Conservation (phyloP, 1,140 invertebrate species). For the Fopius arisanus region DNA sequence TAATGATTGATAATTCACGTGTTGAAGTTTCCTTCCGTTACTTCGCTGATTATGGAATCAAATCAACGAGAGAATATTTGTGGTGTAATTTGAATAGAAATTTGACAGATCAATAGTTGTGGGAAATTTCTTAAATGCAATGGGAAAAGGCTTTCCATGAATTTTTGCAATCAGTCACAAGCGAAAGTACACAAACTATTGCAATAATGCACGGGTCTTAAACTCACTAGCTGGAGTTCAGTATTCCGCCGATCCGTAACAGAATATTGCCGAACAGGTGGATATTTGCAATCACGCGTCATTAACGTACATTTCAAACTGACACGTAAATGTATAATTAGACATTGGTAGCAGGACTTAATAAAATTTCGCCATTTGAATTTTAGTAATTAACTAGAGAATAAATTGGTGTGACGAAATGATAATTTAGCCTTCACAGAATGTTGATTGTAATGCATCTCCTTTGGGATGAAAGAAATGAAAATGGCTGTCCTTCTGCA, state of each 20-base stretch:
- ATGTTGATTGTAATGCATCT: not conserved
- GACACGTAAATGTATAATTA: not conserved
- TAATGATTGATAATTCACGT: too few species aligned
- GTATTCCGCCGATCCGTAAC: slow-evolving; percentile 10
- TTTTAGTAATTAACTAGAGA: not conserved
- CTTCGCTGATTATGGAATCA: too few species aligned
- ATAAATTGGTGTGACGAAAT: too few species aligned
- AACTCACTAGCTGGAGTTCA: not conserved
- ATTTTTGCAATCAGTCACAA: not conserved
- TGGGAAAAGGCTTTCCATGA: not conserved
- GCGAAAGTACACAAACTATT: slow-evolving; percentile 6
- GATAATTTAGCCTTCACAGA: not conserved
- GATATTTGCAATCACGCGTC: slow-evolving; percentile 9
- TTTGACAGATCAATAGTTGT: too few species aligned
- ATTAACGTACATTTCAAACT: slow-evolving; percentile 2
- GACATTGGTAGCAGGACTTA: not conserved
- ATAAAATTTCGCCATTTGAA: not conserved
- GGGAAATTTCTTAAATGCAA: too few species aligned
- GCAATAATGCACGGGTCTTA: not conserved
- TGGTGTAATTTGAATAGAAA: too few species aligned
- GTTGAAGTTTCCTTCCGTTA: too few species aligned
- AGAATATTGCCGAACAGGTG: slow-evolving; percentile 12
- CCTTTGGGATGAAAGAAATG: too few species aligned
- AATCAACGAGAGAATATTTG: too few species aligned
- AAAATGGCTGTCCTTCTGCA: not conserved